These are phyloP conservation scores for Bos javanicus DNA, from an alignment of 2,113 vertebrate species.

Conservation along the genomic window DNA sequence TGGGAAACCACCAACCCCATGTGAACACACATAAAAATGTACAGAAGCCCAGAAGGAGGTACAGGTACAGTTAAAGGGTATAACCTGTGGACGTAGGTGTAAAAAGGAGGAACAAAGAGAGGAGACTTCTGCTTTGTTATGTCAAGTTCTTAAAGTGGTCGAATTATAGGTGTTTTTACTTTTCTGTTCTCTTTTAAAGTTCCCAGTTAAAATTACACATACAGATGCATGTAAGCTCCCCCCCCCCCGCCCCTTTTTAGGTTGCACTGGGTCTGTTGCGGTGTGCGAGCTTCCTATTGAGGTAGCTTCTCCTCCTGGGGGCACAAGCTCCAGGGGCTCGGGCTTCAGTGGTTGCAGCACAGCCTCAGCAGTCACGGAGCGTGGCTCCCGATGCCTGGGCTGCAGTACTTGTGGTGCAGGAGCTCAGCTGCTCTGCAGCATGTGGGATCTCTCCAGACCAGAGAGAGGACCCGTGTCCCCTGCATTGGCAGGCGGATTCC, in stretches of 20 bases:
- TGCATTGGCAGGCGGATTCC: not conserved
- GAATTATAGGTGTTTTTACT: not conserved
- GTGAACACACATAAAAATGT: not conserved
- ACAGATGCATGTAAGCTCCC: not conserved
- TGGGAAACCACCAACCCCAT: not conserved
- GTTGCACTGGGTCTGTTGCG: fast-evolving
- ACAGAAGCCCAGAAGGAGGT: not conserved
- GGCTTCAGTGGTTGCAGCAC: fast-evolving
- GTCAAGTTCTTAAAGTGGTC: not conserved
- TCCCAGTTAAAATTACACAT: not conserved
- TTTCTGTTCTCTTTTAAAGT: not conserved
- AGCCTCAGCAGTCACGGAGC: not conserved
- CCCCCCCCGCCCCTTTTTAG: too few relatives aligned
- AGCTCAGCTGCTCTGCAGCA: not conserved
- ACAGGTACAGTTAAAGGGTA: not conserved
- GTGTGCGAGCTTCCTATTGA: not conserved
- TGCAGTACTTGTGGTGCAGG: not conserved
- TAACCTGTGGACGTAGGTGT: not conserved
- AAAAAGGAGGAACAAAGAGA: not conserved
- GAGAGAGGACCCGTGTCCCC: not conserved
- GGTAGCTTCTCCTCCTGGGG: not conserved
- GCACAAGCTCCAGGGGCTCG: not conserved
- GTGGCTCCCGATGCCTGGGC: not conserved
- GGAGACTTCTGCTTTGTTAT: not conserved
- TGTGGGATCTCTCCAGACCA: not conserved